Conservation (phyloP, 2,797 vertebrate species). For the Manis javanica region DNA sequence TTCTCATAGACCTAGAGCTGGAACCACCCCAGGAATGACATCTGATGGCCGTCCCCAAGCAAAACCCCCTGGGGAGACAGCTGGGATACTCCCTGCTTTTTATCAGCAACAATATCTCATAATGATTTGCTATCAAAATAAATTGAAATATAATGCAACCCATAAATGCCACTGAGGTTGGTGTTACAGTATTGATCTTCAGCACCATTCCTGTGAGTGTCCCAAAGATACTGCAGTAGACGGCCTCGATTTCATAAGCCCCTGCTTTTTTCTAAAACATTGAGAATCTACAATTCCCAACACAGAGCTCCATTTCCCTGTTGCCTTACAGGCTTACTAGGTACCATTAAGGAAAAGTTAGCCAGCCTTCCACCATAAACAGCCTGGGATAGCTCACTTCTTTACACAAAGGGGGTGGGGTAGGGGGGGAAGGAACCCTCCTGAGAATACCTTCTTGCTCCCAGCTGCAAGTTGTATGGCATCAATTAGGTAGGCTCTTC, state of each 20-base stretch:
- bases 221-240: background rate
- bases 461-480: background rate
- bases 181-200: background rate
- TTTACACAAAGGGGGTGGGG: background rate
- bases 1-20: constrained; percentile 50
- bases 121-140: constrained; percentile 60
- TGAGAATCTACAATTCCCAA: background rate
- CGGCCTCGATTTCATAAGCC: background rate
- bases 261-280: background rate
- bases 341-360: background rate
- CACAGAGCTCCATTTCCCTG: background rate
- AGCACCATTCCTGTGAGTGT: background rate
- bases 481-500: background rate
- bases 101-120: background rate
- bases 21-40: background rate
- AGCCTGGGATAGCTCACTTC: background rate
- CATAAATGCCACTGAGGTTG: background rate
- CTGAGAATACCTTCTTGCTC: background rate
- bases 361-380: background rate
- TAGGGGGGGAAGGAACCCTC: background rate
- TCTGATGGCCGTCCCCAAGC: background rate
- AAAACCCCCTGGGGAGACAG: background rate
- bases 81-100: background rate
- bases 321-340: background rate
- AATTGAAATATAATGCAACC: constrained; percentile 59